A percentile compares a stretch with the other conserved stretches of the same genome.
Conservation (phyloP, 1,140 invertebrate species). For the Rhyzopertha dominica region DNA sequence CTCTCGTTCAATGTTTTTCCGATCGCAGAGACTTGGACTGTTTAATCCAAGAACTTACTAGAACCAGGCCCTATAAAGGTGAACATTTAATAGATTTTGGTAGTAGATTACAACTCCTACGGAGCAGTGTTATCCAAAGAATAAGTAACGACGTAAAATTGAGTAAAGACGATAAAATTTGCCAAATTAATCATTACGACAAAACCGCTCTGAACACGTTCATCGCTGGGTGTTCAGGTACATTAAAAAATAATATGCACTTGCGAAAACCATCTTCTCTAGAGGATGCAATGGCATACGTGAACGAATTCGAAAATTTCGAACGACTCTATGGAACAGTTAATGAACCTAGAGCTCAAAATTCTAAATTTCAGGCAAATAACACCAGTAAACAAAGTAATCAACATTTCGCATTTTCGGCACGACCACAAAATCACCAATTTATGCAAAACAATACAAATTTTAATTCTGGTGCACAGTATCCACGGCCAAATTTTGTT, state of each 20-base stretch:
- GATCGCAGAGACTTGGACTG: constrained; percentile 9
- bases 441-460: too few species aligned
- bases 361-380: too few species aligned
- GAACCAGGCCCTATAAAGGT: constrained; percentile 3
- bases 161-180: background rate
- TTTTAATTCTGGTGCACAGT: too few species aligned
- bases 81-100: constrained; percentile 7
- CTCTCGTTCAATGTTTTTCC: constrained; percentile 4
- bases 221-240: background rate
- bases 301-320: too few species aligned
- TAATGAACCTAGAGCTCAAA: too few species aligned
- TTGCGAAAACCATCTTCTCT: background rate
- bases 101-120: constrained; percentile 1
- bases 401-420: too few species aligned
- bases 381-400: too few species aligned
- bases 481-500: too few species aligned
- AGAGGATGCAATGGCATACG: constrained; percentile 1
- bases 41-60: constrained; percentile 5
- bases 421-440: too few species aligned
- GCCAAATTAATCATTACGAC: constrained; percentile 1
- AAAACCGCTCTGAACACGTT: constrained; percentile 2
- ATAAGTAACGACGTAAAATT: constrained; percentile 5
- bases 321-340: too few species aligned
- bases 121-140: constrained; percentile 5
- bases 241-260: constrained; percentile 6